Evolutionary conservation across 2,888 invertebrate species (phyloP), one percentile per base, ranked within the genome.

Genomic region (Drosophila kokeensis): DNA sequence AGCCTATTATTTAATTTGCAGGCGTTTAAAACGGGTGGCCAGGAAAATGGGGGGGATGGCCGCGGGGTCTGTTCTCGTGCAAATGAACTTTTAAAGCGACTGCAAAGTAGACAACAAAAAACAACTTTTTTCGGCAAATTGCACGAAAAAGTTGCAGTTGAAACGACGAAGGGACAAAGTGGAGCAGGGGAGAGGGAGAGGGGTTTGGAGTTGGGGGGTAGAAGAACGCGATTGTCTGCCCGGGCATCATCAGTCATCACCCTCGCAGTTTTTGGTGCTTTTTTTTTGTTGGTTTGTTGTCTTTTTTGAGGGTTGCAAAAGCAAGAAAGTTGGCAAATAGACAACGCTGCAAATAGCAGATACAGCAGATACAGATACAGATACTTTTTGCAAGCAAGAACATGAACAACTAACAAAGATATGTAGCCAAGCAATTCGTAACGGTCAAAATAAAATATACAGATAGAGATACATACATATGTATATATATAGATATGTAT

Each of bases 171-270:
- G 49, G 6, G 11, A 11, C 27, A 11, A 3, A 27, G 27, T 18
- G 27, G n/a, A 52, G 30, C n/a, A 7, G 32, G 32, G n/a, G 40
- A n/a, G 5, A 5, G n/a, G 13, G n/a, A n/a, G n/a, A n/a, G n/a
- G 15, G 30, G 32, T 4, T 32, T 42, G 53, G 49, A 29, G 58
- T 4, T 40, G 49, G 53, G 49, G 53, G 58, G 42, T 27, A 73
- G 66, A 34, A n/a, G n/a, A 55, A 81, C 55, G 66, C 15, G 69
- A 27, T 74, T 40, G 54, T 60, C 62, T 58, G 55, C 50, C 64
- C 50, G 61, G 48, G 80, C 89, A 91, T 91, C 91, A 91, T 91
- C 90, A 87, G 90, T 91, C 90, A 90, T 90, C 90, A 91, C 90
- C 85, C 90, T 87, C 88, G 84, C 69, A 49, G 66, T 49, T 57